Base-by-base conservation (phyloP, 2,797 vertebrate genomes). In the Selene dorsalis region DNA sequence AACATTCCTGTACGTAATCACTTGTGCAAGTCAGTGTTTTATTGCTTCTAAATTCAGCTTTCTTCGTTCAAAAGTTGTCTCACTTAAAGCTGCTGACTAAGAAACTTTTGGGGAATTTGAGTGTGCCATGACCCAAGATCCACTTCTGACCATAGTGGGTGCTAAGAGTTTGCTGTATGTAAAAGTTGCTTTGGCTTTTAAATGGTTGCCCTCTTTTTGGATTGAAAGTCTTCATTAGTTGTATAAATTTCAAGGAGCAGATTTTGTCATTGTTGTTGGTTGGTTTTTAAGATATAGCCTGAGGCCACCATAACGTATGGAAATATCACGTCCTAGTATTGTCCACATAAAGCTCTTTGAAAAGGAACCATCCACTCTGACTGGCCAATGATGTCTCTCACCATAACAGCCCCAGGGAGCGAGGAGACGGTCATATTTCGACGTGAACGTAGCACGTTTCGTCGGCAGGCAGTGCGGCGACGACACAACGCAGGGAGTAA, bases 401-500 rank as follows among this genome's bases (percentile, higher is more conserved):
- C 83, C 93, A 93, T 89, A 92, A 94, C 96, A 96, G 97, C 96
- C 91, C 97, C 96, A 75, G 95, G 96, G 93, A 96, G 95, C 80
- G 98, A 99, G 94, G 98, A 99, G 94, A 93, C 95, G 50, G 96
- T 99, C 94, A 95, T 97, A 84, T 99, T 99, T 92, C 97, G 97
- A 73, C 96, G 97, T 69, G 98, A 99, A 89, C 97, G 98, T 95
- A 98, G 98, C 95, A 99, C 98, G 83, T 99, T 99, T 95, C 98
- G 98, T 85, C 96, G 98, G 86, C 98, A 99, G 96, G 98, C 98
- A 41, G 98, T 99, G 69, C 96, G 98, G 89, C 96, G 98, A 93
- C 96, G 98, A 84, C 98, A 99, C 96, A 99, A 99, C 94, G 98
- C 98, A 87, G 98, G 98, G 93, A 99, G 97, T 95, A 99, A 98